A percentile compares a stretch with the other conserved stretches of the same genome.
Conservation (phyloP, 2,888 invertebrate genomes). For the Peribatodes rhomboidaria region DNA sequence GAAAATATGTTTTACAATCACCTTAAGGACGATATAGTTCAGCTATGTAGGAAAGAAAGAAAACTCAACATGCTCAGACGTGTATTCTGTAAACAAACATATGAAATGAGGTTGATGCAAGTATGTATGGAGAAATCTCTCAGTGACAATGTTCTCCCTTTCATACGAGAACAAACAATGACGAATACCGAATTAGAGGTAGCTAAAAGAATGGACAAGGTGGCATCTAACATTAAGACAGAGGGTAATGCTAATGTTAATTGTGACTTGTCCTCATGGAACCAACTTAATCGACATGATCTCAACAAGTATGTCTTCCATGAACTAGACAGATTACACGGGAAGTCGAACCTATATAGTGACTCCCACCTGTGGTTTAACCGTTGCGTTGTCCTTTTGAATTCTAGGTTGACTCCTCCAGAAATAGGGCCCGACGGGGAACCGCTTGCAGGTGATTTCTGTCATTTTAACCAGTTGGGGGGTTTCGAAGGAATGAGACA, state of each 20-base stretch:
- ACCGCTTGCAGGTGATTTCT: slow-evolving; percentile 1
- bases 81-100: slow-evolving; percentile 8
- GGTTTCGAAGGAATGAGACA: slow-evolving; percentile 26
- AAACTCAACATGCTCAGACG: slow-evolving; percentile 4
- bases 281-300: slow-evolving; percentile 7
- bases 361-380: slow-evolving; percentile 21
- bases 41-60: slow-evolving; percentile 10
- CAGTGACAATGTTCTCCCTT: slow-evolving; percentile 18
- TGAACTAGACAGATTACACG: slow-evolving; percentile 1
- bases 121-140: slow-evolving; percentile 18
- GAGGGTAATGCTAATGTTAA: not conserved
- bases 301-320: slow-evolving; percentile 11
- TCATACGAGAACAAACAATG: slow-evolving; percentile 6
- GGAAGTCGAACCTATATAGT: not conserved
- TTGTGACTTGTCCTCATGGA: slow-evolving; percentile 5
- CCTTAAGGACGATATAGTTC: slow-evolving; percentile 10
- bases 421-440: slow-evolving; percentile 7
- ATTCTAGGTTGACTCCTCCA: slow-evolving; percentile 13
- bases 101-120: slow-evolving; percentile 14
- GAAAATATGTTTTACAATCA: slow-evolving; percentile 11
- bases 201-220: slow-evolving; percentile 11
- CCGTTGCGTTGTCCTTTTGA: slow-evolving; percentile 11
- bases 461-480: slow-evolving; percentile 6
- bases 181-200: slow-evolving; percentile 18
- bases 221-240: not conserved